These are phyloP conservation scores for Pseudomyrmex gracilis DNA, from an alignment of 1,140 invertebrate species.

Conservation along the genomic window DNA sequence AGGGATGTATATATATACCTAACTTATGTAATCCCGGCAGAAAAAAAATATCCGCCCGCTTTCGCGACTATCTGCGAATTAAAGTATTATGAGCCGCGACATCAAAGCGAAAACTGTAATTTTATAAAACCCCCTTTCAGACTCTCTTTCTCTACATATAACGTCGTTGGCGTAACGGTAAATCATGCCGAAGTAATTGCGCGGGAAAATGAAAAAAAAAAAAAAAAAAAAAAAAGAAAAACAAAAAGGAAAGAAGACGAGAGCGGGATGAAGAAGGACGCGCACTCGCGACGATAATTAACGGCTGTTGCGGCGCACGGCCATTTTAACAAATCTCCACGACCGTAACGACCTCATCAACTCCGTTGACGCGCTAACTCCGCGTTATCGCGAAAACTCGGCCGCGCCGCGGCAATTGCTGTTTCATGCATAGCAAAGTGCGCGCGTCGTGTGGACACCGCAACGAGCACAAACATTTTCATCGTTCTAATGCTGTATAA, in stretches of 20 bases:
- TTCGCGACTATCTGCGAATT: slow-evolving; percentile 51
- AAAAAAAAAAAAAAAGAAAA: slow-evolving; percentile 3
- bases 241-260: too few relatives aligned
- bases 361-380: slow-evolving; percentile 61
- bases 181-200: slow-evolving; percentile 54
- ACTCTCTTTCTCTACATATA: neutral
- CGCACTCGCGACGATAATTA: slow-evolving; percentile 51
- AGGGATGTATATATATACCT: too few relatives aligned
- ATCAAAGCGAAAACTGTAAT: slow-evolving; percentile 58
- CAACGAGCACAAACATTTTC: slow-evolving; percentile 53
- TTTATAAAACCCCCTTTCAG: slow-evolving; percentile 46
- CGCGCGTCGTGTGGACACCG: slow-evolving; percentile 17
- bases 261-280: neutral
- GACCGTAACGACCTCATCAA: slow-evolving; percentile 61
- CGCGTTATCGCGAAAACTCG: slow-evolving; percentile 61
- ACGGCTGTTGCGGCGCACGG: slow-evolving; percentile 53
- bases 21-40: neutral
- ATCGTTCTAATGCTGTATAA: slow-evolving; percentile 55
- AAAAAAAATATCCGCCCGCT: slow-evolving; percentile 28
- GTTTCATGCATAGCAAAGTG: slow-evolving; percentile 61
- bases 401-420: slow-evolving; percentile 47
- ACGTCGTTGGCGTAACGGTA: slow-evolving; percentile 40
- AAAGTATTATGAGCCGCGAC: slow-evolving; percentile 56
- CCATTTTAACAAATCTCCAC: slow-evolving; percentile 61
- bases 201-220: slow-evolving; percentile 47